Evolutionary conservation across 2,888 invertebrate genomes (phyloP).

Genomic region (Lasioglossum malachurum): DNA sequence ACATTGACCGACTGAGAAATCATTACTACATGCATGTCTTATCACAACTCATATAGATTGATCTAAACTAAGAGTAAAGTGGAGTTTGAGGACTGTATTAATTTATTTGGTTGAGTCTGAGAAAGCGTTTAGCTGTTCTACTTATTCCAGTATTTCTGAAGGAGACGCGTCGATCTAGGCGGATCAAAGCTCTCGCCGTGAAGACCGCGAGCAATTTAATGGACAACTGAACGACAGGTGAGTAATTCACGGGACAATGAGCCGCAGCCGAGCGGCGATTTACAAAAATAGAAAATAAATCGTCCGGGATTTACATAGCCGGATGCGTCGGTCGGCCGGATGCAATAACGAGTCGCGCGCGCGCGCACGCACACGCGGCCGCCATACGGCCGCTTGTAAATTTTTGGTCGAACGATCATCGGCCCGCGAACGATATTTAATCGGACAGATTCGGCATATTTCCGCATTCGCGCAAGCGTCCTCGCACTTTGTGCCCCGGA

Average conservation of each 20-base stretch:
- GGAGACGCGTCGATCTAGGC: no score
- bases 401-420: conserved; percentile 60
- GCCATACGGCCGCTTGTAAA: conserved; percentile 56
- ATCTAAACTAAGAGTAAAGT: no score
- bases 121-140: no score
- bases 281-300: conserved; percentile 60
- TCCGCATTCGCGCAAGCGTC: conserved; percentile 13
- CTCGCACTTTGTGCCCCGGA: not conserved
- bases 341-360: conserved; percentile 41
- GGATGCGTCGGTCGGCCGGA: conserved; percentile 32
- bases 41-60: no score
- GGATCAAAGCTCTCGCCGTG: not conserved
- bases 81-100: no score
- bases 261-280: conserved; percentile 28
- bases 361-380: not conserved
- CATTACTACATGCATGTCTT: no score
- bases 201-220: conserved; percentile 26
- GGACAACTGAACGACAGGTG: conserved; percentile 52
- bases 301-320: conserved; percentile 44
- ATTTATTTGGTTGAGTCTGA: no score
- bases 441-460: conserved; percentile 60
- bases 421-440: conserved; percentile 55
- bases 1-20: no score
- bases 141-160: no score
- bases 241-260: conserved; percentile 57